phyloP scores from a whole-genome alignment of 2,113 vertebrate genomes.

The Xiphorhynchus elegans region DNA sequence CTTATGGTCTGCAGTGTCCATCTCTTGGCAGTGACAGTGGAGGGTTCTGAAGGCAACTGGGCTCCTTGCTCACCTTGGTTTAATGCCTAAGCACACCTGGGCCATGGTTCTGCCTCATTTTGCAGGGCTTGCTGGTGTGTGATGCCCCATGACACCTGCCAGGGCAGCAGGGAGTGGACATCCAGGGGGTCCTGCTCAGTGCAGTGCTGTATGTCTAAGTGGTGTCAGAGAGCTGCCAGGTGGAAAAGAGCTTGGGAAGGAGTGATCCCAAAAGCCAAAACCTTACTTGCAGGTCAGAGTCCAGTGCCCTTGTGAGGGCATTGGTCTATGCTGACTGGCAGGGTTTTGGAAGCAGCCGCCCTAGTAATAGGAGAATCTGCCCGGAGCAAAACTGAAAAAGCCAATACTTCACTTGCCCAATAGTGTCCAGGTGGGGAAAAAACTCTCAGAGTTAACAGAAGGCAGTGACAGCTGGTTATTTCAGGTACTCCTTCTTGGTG shows the following conservation, averaged over 20 bases:
- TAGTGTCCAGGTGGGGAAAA: slow-evolving; percentile 13
- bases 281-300: neutral
- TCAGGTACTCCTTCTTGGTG: neutral
- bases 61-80: neutral
- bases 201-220: neutral
- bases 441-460: slow-evolving; percentile 34
- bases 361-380: neutral
- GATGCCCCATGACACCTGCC: neutral
- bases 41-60: accelerated
- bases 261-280: neutral
- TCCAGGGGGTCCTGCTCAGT: neutral
- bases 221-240: neutral
- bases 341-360: neutral
- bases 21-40: neutral
- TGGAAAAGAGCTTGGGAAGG: neutral
- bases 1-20: neutral
- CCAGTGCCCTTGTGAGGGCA: slow-evolving; percentile 24
- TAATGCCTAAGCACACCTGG: neutral
- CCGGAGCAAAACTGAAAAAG: slow-evolving; percentile 18
- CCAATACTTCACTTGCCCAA: neutral
- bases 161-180: accelerated
- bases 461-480: slow-evolving; percentile 52
- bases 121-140: neutral
- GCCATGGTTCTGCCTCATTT: accelerated
- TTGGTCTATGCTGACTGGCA: neutral